A percentile compares a stretch with the other conserved stretches of the same genome.
Conservation (phyloP, 2,797 vertebrate genomes). For the Paedocypris micromegethes region DNA sequence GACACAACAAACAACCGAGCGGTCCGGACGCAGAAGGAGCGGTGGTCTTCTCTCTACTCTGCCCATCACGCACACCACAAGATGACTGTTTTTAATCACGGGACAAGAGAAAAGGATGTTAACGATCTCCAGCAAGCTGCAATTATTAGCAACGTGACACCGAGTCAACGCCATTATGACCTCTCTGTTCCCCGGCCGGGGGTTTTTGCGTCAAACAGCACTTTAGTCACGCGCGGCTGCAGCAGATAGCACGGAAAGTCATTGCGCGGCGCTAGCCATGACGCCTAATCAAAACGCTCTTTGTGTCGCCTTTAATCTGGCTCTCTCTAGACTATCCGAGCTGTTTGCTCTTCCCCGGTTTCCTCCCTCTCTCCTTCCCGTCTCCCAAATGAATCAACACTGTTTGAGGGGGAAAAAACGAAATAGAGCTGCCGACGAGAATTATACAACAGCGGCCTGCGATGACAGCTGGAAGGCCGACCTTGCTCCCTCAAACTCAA, state of each 20-base stretch:
- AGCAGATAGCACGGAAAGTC: slow-evolving; percentile 30
- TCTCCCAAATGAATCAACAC: slow-evolving; percentile 48
- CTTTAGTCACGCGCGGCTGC: slow-evolving; percentile 36
- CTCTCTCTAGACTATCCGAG: slow-evolving; percentile 24
- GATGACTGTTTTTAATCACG: slow-evolving; percentile 2
- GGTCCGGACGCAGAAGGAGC: slow-evolving; percentile 31
- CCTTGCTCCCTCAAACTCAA: slow-evolving; percentile 52
- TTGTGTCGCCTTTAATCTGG: slow-evolving; percentile 44
- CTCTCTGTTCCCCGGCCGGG: slow-evolving; percentile 11
- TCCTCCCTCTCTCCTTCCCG: slow-evolving; percentile 27
- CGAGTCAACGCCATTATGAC: slow-evolving; percentile 31
- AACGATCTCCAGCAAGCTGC: slow-evolving; percentile 31
- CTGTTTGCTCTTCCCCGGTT: slow-evolving; percentile 24
- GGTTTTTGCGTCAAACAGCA: slow-evolving; percentile 31
- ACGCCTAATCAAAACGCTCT: slow-evolving; percentile 43
- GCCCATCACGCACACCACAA: not conserved
- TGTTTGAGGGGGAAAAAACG: slow-evolving; percentile 44
- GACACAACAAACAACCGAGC: slow-evolving; percentile 57
- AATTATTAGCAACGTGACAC: slow-evolving; percentile 31
- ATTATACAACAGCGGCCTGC: slow-evolving; percentile 50
- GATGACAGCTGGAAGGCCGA: slow-evolving; percentile 53
- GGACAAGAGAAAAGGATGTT: slow-evolving; percentile 24
- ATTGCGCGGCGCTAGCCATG: slow-evolving; percentile 20
- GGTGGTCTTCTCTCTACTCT: not conserved
- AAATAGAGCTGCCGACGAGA: slow-evolving; percentile 46